These are phyloP conservation scores for Shargacucullia verbasci DNA, from an alignment of 2,888 invertebrate genomes.

Conservation along the genomic window DNA sequence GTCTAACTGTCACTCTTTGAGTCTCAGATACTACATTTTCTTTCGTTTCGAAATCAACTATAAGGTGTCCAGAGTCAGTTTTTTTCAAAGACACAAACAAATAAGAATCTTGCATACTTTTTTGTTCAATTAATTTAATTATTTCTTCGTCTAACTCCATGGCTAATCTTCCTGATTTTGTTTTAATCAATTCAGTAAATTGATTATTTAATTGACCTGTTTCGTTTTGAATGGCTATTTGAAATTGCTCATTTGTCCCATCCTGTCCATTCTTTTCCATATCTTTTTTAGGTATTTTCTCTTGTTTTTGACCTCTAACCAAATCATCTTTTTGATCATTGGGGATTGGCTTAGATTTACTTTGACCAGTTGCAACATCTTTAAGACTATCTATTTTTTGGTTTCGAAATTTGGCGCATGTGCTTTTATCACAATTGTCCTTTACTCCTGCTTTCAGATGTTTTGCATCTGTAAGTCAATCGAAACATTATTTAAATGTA, in stretches of 20 bases:
- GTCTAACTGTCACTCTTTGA: conserved; percentile 51
- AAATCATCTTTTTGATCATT: conserved; percentile 17
- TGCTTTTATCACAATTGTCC: conserved; percentile 50
- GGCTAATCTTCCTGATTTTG: conserved; percentile 60
- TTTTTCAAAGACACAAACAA: conserved; percentile 54
- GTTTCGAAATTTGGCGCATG: conserved; percentile 32
- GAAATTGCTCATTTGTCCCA: conserved; percentile 34
- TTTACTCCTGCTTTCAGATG: conserved; percentile 59
- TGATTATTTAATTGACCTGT: conserved; percentile 31
- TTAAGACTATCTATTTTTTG: conserved; percentile 13
- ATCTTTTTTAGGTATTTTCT: conserved; percentile 3
- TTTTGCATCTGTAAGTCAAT: conserved; percentile 72
- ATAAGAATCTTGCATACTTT: conserved; percentile 51
- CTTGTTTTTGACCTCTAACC: conserved; percentile 13
- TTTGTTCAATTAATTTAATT: conserved; percentile 60
- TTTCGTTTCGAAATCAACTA: conserved; percentile 56
- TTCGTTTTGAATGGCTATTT: conserved; percentile 35
- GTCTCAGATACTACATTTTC: conserved; percentile 29
- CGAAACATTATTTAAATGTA: conserved; percentile 19
- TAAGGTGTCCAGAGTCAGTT: conserved; percentile 59
- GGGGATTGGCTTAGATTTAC: conserved; percentile 6
- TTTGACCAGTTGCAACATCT: neutral
- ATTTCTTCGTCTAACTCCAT: conserved; percentile 66
- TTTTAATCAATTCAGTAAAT: conserved; percentile 54
- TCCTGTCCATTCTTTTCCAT: conserved; percentile 18